Evolutionary conservation across 2,113 vertebrate species (phyloP), one percentile per base, ranked within the genome.

Genomic region (Bos javanicus): DNA sequence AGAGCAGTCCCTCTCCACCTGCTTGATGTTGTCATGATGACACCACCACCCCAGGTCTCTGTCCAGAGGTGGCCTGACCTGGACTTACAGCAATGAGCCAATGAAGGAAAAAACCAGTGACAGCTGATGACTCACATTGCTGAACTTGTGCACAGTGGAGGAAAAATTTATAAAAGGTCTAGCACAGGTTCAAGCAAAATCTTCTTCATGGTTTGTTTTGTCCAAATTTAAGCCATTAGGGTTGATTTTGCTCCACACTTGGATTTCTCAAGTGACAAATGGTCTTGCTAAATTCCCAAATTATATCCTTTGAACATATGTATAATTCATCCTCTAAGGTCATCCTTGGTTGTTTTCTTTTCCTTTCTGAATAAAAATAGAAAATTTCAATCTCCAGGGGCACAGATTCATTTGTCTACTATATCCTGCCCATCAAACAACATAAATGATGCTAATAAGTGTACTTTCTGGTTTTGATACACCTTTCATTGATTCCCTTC

Each of bases 21-120:
- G 6, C 36, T 88, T 87, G 87, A 6, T 5, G 93, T 96, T 96
- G 87, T 39, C 97, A 96, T 96, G 91, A 90, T 80, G 62, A 98
- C 28, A n/a, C 13, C 52, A 62, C 46, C 7, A 48, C 14, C 54
- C n/a, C 50, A 56, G 28, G 6, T 89, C 91, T 82, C 15, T 93
- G 89, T 95, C 56, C 82, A 89, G 78, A 86, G 82, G 60, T 28
- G 19, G 15, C 85, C 76, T 97, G 97, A 94, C 88, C 60, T 91
- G 5, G 30, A 87, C 60, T 64, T 52, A 90, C 36, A 91, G 30
- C 36, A 57, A 52, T 10, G 46, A 91, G 87, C n/a, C 62, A 57
- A 11, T 8, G 56, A 62, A 90, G 62, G 64, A 14, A 62, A 87
- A 78, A 50, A 28, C 39, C 67, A 43, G 91, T 21, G 28, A 87